A percentile compares a stretch with the other conserved stretches of the same genome.
Conservation (phyloP, 2,888 invertebrate species). For the Thyatira batis region DNA sequence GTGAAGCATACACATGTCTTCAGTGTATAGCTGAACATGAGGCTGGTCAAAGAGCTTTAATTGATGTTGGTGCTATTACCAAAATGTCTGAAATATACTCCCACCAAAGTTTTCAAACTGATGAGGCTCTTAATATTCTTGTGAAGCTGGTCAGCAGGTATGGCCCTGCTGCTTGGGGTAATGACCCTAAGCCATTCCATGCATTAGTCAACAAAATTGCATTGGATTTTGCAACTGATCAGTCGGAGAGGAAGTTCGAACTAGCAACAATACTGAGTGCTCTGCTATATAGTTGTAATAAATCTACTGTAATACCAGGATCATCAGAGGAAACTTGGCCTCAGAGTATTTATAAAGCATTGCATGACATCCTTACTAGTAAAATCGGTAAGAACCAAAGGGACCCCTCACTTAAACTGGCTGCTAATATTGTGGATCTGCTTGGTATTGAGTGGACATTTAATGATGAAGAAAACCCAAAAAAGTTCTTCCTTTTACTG, state of each 20-base stretch:
- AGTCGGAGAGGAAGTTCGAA: conserved; percentile 94
- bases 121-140: conserved; percentile 92
- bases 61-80: conserved; percentile 89
- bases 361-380: conserved; percentile 92
- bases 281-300: conserved; percentile 87
- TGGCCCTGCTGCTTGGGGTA: conserved; percentile 89
- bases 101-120: conserved; percentile 94
- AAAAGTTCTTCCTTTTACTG: conserved; percentile 90
- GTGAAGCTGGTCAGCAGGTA: conserved; percentile 88
- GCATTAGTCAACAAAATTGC: conserved; percentile 91
- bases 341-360: conserved; percentile 89
- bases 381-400: conserved; percentile 94
- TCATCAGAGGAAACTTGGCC: conserved; percentile 91
- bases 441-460: conserved; percentile 93
- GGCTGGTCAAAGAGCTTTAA: conserved; percentile 90
- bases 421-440: conserved; percentile 90
- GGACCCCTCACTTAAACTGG: conserved; percentile 93
- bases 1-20: conserved; percentile 92
- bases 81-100: conserved; percentile 94
- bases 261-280: conserved; percentile 90
- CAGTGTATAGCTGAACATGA: conserved; percentile 90
- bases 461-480: conserved; percentile 89
- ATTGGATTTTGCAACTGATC: conserved; percentile 93
- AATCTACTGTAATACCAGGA: conserved; percentile 84
- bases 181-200: conserved; percentile 90